Evolutionary conservation across 2,888 invertebrate species (phyloP), one percentile per base, ranked within the genome.

Genomic region (Germaria angustata): DNA sequence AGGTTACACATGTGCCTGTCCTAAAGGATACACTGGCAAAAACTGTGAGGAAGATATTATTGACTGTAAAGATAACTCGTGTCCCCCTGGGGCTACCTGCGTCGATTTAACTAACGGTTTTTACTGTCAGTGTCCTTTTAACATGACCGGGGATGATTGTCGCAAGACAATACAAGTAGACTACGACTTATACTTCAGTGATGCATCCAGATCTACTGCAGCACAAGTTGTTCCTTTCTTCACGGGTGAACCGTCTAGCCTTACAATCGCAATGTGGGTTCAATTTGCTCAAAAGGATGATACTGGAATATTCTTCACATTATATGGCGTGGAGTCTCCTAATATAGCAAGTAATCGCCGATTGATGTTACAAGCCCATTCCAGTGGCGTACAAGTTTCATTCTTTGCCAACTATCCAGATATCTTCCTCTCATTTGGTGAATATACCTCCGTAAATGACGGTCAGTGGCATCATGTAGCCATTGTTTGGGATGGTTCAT

Each of bases 101-200:
- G 95, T 98, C 85, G 98, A 98, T 91, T 92, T 98, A 57, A 97
- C 96, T 51, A 96, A 96, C 86, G 94, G 95, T 87, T 97, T 97
- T 92, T 97, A 97, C 90, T 99, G 99, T 88, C 97, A 98, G 90
- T 99, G 99, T 92, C 98, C 98, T 8, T 97, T 98, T 90, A 98
- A 98, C 89, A 93, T 97, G 87, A 99, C 98, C 22, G 99, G 99
- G 65, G 97, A 98, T 89, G 97, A 98, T 88, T 99, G 99, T 88
- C 94, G 98, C 89, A 99, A 99, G 93, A 95, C 97, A n/a, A 96
- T 99, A 86, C 98, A 98, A 92, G 97, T 98, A n/a, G 98, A 99
- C 91, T 99, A 99, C 90, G 99, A 99, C 90, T 92, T 99, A 9
- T 97, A 97, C 93, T 98, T 99, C 92, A 96, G 97, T 87, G 98